A percentile compares a stretch with the other conserved stretches of the same genome.
Evolutionary conservation across 2,888 invertebrate genomes (phyloP).

Genomic region (Torymus aiolomorphi): DNA sequence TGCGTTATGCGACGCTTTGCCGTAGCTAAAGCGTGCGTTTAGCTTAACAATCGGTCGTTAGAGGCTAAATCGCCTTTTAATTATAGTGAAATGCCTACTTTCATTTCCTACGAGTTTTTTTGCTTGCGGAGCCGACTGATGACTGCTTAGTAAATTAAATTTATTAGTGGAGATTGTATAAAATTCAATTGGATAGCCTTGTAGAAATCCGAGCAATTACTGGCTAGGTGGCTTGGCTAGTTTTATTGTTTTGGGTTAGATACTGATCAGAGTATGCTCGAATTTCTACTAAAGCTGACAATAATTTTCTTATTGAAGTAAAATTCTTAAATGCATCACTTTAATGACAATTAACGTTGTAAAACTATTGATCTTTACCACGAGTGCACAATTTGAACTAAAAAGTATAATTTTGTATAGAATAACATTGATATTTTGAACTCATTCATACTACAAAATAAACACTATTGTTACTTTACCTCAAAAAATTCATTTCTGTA

Average conservation of each 20-base stretch:
- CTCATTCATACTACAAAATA: no score
- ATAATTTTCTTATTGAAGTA: neutral
- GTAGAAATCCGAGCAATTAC: neutral
- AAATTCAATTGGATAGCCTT: neutral
- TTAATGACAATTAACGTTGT: neutral
- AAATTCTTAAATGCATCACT: neutral
- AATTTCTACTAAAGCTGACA: neutral
- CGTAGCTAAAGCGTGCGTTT: neutral
- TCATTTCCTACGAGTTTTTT: slow-evolving; percentile 63
- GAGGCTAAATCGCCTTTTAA: slow-evolving; percentile 20
- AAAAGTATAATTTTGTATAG: no score
- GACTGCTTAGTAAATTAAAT: slow-evolving; percentile 23
- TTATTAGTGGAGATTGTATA: neutral
- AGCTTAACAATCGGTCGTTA: slow-evolving; percentile 20
- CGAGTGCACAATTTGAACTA: no score
- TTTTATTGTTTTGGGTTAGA: slow-evolving; percentile 6
- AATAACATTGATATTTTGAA: no score
- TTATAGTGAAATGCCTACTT: slow-evolving; percentile 52
- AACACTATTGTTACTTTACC: no score
- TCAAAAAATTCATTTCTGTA: no score
- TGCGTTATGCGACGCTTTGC: slow-evolving; percentile 20
- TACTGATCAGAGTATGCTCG: neutral
- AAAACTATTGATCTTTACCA: neutral
- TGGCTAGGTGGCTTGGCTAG: neutral
- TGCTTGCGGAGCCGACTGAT: slow-evolving; percentile 57